phyloP scores from a whole-genome alignment of 2,797 vertebrate genomes.

The Myripristis murdjan region DNA sequence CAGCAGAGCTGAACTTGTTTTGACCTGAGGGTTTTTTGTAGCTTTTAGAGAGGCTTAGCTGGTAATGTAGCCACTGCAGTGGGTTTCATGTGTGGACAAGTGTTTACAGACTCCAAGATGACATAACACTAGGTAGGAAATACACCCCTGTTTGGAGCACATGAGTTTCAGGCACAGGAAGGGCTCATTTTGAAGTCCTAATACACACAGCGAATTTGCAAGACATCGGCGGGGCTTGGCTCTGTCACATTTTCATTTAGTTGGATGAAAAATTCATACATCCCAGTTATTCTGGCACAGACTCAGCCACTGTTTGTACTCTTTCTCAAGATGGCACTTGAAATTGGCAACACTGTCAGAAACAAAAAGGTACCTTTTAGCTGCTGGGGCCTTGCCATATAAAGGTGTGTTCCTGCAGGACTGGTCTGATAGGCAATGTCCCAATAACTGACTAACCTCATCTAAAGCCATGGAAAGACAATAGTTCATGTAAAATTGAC shows the following conservation, averaged over 20 bases:
- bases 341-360: background rate
- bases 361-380: constrained; percentile 1
- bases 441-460: no score
- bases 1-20: constrained; percentile 32
- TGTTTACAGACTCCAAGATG: constrained; percentile 58
- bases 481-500: no score
- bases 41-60: constrained; percentile 60
- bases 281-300: background rate
- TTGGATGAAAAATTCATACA: background rate
- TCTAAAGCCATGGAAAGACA: no score
- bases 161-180: constrained; percentile 37
- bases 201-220: constrained; percentile 2
- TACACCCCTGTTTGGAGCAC: background rate
- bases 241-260: background rate
- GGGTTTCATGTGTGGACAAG: constrained; percentile 55
- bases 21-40: constrained; percentile 42
- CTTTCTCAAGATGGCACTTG: background rate
- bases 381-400: background rate
- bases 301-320: background rate
- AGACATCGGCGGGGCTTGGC: background rate
- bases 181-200: constrained; percentile 28
- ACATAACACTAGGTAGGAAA: constrained; percentile 24
- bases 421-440: no score
- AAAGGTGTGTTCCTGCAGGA: background rate
- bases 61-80: constrained; percentile 40